Percentiles rank a stretch among this genome's conserved stretches.
These are phyloP conservation scores for Matsumurasca onukii DNA, from an alignment of 1,140 invertebrate species.

Conservation along the genomic window DNA sequence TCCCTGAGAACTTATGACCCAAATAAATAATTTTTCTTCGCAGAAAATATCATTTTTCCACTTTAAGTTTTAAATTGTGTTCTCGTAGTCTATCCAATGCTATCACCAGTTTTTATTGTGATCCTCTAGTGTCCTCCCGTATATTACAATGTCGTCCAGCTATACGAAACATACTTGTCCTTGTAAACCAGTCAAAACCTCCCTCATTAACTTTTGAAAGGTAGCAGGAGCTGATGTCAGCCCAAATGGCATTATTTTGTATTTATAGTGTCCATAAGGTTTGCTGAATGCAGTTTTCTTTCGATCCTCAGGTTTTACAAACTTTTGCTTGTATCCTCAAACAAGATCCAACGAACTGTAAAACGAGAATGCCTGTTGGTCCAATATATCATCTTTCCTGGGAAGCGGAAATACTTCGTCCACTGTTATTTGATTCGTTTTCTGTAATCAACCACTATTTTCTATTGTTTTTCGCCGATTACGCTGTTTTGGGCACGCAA, in stretches of 20 bases:
- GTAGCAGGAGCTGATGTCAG: not conserved
- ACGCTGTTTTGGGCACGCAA: too few relatives aligned
- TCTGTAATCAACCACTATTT: slow-evolving; percentile 38
- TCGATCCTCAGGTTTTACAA: not conserved
- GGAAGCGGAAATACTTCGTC: slow-evolving; percentile 52
- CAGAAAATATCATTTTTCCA: not conserved
- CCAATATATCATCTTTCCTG: slow-evolving; percentile 51
- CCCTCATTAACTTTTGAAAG: not conserved
- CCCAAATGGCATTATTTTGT: not conserved
- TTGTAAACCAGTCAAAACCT: not conserved
- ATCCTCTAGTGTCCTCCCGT: not conserved
- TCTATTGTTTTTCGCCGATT: slow-evolving; percentile 24
- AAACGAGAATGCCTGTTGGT: slow-evolving; percentile 40
- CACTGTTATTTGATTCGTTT: slow-evolving; percentile 37
- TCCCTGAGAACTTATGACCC: not conserved
- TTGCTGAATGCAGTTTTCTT: not conserved
- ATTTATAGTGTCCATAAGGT: not conserved
- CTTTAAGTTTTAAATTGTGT: not conserved
- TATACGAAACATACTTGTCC: not conserved
- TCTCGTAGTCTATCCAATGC: not conserved
- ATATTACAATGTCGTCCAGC: not conserved
- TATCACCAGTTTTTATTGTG: not conserved
- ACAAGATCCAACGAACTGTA: not conserved
- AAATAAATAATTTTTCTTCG: not conserved
- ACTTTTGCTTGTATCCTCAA: not conserved